Base-by-base conservation (phyloP, 1,140 invertebrate species). In the Sycophila sp. region DNA sequence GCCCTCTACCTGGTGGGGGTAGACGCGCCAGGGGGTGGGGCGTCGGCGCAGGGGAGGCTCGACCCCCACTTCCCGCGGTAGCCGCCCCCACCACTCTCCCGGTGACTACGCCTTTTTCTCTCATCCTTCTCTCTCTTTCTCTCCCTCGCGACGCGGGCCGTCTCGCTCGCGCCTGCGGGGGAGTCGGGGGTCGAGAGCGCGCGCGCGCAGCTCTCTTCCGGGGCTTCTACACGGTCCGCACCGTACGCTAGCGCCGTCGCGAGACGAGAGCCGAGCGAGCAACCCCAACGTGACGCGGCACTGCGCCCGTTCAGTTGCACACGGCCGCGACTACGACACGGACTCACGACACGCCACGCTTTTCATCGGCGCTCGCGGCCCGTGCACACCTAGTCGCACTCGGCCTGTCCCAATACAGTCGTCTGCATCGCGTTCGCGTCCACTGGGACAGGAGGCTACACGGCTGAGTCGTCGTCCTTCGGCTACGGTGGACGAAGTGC, bases 261-360 rank as follows among this genome's bases (percentile, higher is more conserved):
- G 19, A 11, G 10, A 36, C 10, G 53, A 34, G 19, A 28, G 24
- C 30, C n/a, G 51, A 67, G n/a, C 30, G 77, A 84, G 81, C 82
- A 83, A 85, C 83, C 85, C 84, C 75, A 73, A 76, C 71, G 76
- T 76, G 72, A 78, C 76, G 78, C 78, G 76, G 73, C 76, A 69
- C 77, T 76, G 78, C 78, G 75, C 71, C 77, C 75, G 77, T 77
- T 86, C 84, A 86, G 85, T 86, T 85, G 83, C 78, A 80, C 80
- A 84, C 77, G 80, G 83, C 82, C 84, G 83, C 83, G 85, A 85
- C 83, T 78, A 83, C 83, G 82, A 83, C 78, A 82, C 84, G 80
- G 80, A 74, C 73, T 75, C 73, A 74, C 74, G 42, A 69, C 30
- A 72, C 51, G 51, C 17, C 17, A 47, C 19, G 13, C 24, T 10